phyloP scores from a whole-genome alignment of 2,888 invertebrate genomes.

The Rhingia campestris region DNA sequence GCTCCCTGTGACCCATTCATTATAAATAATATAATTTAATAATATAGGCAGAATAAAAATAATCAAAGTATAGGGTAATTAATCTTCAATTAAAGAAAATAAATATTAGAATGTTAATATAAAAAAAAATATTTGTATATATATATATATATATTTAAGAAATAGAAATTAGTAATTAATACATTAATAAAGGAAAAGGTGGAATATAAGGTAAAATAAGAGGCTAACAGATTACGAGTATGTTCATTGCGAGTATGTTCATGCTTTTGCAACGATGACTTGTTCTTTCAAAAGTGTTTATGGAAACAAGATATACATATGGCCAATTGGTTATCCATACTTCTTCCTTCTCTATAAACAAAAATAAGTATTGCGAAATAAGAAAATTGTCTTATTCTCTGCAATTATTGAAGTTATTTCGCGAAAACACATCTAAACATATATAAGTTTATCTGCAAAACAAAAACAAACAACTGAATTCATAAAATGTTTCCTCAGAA shows the following conservation, averaged over 20 bases:
- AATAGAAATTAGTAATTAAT: background rate
- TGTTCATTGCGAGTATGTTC: background rate
- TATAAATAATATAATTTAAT: background rate
- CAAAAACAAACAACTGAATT: background rate
- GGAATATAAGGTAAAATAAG: background rate
- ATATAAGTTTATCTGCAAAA: background rate
- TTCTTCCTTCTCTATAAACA: background rate
- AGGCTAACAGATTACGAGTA: background rate
- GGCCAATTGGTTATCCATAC: background rate
- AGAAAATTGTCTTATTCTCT: too few relatives aligned
- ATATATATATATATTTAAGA: too few relatives aligned
- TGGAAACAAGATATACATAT: background rate
- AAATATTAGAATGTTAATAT: too few relatives aligned
- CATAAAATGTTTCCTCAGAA: background rate
- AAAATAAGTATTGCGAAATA: background rate
- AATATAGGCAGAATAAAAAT: background rate
- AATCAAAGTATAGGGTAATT: background rate
- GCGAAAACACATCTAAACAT: background rate
- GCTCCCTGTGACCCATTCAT: background rate
- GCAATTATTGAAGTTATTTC: too few relatives aligned
- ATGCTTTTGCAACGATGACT: background rate
- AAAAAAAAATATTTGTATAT: too few relatives aligned
- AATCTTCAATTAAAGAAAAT: too few relatives aligned
- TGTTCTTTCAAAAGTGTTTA: background rate
- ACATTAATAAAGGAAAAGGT: background rate